A percentile compares a stretch with the other conserved stretches of the same genome.
Conservation (phyloP, 2,888 invertebrate genomes). For the Belgica antarctica region DNA sequence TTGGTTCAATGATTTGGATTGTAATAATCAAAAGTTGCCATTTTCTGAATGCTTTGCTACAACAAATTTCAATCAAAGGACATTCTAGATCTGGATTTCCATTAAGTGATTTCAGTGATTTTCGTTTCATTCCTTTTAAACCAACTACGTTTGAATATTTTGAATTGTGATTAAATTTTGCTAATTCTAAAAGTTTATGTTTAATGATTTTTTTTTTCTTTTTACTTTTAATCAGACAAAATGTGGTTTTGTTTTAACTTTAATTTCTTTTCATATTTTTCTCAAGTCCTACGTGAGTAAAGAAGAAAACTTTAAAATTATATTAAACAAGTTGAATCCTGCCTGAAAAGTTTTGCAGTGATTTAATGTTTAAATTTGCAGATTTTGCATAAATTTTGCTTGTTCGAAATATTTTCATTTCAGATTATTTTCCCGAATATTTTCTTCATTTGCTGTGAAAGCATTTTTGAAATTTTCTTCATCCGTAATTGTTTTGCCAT, state of each 20-base stretch:
- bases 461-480: neutral
- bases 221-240: neutral
- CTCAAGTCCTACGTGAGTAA: neutral
- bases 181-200: constrained; percentile 11
- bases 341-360: neutral
- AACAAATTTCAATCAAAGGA: no score
- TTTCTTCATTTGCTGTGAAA: no score
- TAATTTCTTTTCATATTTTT: neutral
- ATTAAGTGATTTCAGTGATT: no score
- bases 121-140: no score
- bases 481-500: neutral
- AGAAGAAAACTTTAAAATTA: neutral
- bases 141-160: constrained; percentile 8
- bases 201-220: neutral
- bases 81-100: no score
- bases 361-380: neutral
- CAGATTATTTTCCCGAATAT: neutral
- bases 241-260: constrained; percentile 1
- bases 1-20: no score
- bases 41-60: no score
- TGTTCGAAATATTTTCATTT: neutral
- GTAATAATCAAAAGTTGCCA: no score
- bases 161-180: neutral
- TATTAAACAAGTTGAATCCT: neutral
- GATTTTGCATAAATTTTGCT: neutral